Evolutionary conservation across 2,888 invertebrate genomes (phyloP).

Genomic region (Zygothrica quintamaculata): DNA sequence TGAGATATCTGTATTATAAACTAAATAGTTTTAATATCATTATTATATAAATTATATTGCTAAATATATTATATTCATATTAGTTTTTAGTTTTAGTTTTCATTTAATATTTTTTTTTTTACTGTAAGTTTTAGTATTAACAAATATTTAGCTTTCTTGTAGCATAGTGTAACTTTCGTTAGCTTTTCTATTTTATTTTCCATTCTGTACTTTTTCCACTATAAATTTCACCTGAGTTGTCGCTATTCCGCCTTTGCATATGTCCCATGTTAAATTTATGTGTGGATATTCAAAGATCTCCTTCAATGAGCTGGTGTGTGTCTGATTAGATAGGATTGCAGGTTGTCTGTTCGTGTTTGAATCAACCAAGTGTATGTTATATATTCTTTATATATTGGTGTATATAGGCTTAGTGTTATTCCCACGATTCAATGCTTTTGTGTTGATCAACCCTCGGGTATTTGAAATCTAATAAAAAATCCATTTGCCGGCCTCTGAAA

Average conservation of each 20-base stretch:
- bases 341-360: constrained; percentile 53
- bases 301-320: constrained; percentile 21
- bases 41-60: too few species aligned
- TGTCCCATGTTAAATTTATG: constrained; percentile 78
- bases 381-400: constrained; percentile 3
- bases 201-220: constrained; percentile 34
- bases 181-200: constrained; percentile 38
- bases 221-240: constrained; percentile 80
- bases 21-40: neutral
- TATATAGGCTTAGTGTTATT: constrained; percentile 44
- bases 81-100: too few species aligned
- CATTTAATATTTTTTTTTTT: too few species aligned
- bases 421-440: constrained; percentile 29
- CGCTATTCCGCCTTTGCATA: constrained; percentile 80
- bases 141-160: too few species aligned
- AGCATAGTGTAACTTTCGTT: constrained; percentile 44
- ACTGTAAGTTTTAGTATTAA: too few species aligned
- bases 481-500: constrained; percentile 55
- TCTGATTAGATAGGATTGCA: constrained; percentile 44
- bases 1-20: neutral
- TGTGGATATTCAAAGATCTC: constrained; percentile 34
- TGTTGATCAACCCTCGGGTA: constrained; percentile 41
- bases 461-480: constrained; percentile 66
- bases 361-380: constrained; percentile 34
- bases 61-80: neutral